Conservation (phyloP, 2,797 vertebrate genomes). For the Meriones psammophilus region DNA sequence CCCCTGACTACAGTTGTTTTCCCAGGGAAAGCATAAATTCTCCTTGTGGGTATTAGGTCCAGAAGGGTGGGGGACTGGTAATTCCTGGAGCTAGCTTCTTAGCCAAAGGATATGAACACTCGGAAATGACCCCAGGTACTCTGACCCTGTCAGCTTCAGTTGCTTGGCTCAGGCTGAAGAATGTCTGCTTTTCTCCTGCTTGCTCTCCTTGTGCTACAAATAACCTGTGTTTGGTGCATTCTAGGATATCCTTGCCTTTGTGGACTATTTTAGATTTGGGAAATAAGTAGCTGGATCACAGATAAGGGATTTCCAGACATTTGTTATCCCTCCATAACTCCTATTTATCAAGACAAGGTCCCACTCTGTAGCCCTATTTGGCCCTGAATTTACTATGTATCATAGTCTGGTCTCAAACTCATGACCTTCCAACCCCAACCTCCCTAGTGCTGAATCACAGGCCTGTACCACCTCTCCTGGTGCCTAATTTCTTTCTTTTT, state of each 20-base stretch:
- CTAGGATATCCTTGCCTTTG: conserved; percentile 1
- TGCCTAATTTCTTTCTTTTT: background rate
- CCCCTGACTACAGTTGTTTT: background rate
- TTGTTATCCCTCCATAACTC: background rate
- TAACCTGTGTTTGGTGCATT: background rate
- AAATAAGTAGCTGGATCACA: conserved; percentile 3
- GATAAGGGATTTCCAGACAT: conserved; percentile 10
- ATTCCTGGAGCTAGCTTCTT: conserved; percentile 23
- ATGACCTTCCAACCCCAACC: background rate
- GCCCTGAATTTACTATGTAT: background rate
- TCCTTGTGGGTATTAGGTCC: background rate
- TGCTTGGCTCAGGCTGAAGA: background rate
- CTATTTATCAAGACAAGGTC: background rate
- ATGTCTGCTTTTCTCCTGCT: background rate
- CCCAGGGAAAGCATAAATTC: background rate
- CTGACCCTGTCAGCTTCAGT: background rate
- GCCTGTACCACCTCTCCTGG: background rate
- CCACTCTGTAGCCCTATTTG: background rate
- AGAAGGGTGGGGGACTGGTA: background rate
- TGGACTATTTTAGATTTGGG: conserved; percentile 19
- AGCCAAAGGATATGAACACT: background rate
- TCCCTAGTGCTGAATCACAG: background rate
- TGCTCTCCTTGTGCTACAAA: background rate
- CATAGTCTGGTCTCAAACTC: background rate
- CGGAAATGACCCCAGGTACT: background rate